These are phyloP conservation scores for Pseudolaguvia tuberculata DNA, from an alignment of 2,113 vertebrate species.

Conservation along the genomic window DNA sequence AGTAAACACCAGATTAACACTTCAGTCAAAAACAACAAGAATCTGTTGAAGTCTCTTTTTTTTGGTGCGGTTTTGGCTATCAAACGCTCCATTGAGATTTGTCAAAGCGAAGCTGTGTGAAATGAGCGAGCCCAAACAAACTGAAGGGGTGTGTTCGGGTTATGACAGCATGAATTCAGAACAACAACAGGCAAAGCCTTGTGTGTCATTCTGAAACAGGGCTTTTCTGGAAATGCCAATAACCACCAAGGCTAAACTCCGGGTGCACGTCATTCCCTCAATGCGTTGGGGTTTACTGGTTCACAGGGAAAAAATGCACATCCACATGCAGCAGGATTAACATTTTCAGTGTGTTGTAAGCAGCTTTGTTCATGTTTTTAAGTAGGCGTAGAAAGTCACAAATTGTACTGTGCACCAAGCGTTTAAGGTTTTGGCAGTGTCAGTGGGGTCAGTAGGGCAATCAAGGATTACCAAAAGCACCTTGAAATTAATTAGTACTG, in stretches of 20 bases:
- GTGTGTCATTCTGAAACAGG: conserved; percentile 27
- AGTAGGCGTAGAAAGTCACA: too few relatives aligned
- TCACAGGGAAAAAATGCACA: neutral
- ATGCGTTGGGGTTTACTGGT: neutral
- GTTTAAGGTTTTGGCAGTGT: neutral
- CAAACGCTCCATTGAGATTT: conserved; percentile 20
- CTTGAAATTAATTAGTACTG: neutral
- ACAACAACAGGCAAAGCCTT: conserved; percentile 13
- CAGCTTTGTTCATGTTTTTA: conserved; percentile 8
- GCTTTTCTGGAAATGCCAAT: conserved; percentile 25
- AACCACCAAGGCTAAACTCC: conserved; percentile 7
- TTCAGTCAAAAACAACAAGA: neutral
- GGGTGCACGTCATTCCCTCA: conserved; percentile 8
- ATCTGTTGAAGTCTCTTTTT: neutral
- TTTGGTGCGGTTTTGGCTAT: conserved; percentile 2
- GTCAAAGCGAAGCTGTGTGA: conserved; percentile 4
- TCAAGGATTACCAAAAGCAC: neutral
- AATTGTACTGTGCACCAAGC: too few relatives aligned
- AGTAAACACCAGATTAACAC: conserved; percentile 20
- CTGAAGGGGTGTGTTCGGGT: neutral
- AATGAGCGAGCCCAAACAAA: conserved; percentile 18
- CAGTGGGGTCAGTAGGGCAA: neutral
- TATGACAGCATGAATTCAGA: conserved; percentile 2
- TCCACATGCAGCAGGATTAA: too few relatives aligned
- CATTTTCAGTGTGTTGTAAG: neutral